A percentile compares a stretch with the other conserved stretches of the same genome.
Evolutionary conservation across 1,140 invertebrate genomes (phyloP).

Genomic region (Oedothorax gibbosus): DNA sequence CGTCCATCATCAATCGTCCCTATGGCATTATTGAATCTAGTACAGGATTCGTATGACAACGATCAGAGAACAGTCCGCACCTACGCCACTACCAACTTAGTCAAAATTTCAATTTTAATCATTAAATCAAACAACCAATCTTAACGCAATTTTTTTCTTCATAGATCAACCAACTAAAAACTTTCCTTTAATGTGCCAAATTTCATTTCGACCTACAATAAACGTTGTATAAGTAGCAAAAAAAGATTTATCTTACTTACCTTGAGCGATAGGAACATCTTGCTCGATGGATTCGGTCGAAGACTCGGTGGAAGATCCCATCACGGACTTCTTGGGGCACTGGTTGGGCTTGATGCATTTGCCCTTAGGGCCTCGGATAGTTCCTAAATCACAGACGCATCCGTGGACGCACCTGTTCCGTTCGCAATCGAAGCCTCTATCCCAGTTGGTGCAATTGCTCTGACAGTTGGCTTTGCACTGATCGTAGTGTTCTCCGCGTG

Average conservation of each 20-base stretch:
- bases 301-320: constrained; percentile 1
- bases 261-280: constrained; percentile 14
- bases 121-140: no score
- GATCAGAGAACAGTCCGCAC: no score
- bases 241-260: neutral
- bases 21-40: no score
- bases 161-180: no score
- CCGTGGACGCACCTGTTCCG: neutral
- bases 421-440: neutral
- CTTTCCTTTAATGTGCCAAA: no score
- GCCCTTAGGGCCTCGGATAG: neutral
- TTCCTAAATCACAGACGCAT: neutral
- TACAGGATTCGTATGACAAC: no score
- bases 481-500: neutral
- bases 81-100: no score
- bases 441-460: neutral
- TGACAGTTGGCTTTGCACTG: neutral
- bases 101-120: no score
- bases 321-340: neutral
- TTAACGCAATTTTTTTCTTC: no score
- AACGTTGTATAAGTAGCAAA: neutral
- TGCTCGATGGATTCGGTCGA: constrained; percentile 39
- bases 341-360: constrained; percentile 1
- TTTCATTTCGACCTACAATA: neutral
- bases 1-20: no score